Evolutionary conservation across 2,797 vertebrate species (phyloP).

Genomic region (Netta rufina): DNA sequence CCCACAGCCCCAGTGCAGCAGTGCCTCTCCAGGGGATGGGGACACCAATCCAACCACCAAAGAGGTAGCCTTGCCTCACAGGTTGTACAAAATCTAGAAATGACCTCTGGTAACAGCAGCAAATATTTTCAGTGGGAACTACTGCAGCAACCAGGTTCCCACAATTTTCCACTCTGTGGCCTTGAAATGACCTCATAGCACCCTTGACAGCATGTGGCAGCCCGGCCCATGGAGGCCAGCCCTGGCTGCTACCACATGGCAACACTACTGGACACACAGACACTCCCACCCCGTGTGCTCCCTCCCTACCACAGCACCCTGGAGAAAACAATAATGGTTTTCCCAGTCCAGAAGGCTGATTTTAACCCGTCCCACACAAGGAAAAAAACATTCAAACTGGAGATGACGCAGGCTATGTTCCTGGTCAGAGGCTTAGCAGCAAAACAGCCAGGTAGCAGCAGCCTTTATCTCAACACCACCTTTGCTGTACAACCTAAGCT

Average conservation of each 20-base stretch:
- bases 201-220: not conserved
- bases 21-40: not conserved
- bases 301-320: not conserved
- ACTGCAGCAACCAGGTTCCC: not conserved
- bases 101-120: not conserved
- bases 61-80: not conserved
- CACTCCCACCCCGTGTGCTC: not conserved
- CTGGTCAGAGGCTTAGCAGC: not conserved
- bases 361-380: not conserved
- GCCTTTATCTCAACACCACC: not conserved
- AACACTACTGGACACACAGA: not conserved
- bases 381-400: not conserved
- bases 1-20: not conserved
- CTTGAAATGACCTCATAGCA: not conserved
- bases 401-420: not conserved
- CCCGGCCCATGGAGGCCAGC: not conserved
- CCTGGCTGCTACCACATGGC: not conserved
- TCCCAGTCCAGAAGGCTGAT: not conserved
- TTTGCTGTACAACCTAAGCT: rapidly evolving
- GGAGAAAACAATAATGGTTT: not conserved
- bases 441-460: not conserved
- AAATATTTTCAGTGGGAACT: not conserved
- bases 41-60: too few species aligned
- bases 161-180: not conserved
- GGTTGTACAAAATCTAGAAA: not conserved